These are phyloP conservation scores for Drosophila hydei DNA, from an alignment of 1,140 invertebrate species.

Conservation along the genomic window DNA sequence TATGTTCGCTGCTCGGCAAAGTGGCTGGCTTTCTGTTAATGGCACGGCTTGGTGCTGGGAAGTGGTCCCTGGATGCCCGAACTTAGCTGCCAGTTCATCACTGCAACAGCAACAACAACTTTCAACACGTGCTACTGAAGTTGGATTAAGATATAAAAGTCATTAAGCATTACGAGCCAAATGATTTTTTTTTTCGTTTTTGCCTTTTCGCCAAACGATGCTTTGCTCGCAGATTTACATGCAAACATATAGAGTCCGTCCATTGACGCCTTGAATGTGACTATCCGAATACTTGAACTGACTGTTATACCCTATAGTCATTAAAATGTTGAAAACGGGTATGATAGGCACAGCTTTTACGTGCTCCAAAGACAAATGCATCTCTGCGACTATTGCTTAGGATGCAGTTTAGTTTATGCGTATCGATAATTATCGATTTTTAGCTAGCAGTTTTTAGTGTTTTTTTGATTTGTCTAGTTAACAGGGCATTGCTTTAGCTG, in stretches of 20 bases:
- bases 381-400: neutral
- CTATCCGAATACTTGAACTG: conserved; percentile 33
- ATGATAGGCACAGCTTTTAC: neutral
- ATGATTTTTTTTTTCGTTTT: neutral
- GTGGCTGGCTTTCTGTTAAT: conserved; percentile 44
- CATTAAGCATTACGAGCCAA: conserved; percentile 36
- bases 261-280: neutral
- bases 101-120: neutral
- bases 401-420: no score
- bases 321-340: neutral
- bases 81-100: conserved; percentile 1
- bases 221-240: conserved; percentile 48
- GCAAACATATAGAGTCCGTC: conserved; percentile 9
- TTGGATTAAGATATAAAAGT: conserved; percentile 48
- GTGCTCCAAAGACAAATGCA: neutral
- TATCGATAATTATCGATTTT: no score
- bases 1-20: conserved; percentile 27
- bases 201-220: neutral
- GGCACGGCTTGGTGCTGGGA: conserved; percentile 42
- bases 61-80: conserved; percentile 50
- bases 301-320: conserved; percentile 34
- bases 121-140: conserved; percentile 9
- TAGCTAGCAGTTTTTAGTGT: no score
- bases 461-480: no score
- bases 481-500: neutral